Percentiles rank a stretch among this genome's conserved stretches.
phyloP scores from a whole-genome alignment of 2,888 invertebrate species.

The Polietes domitor region DNA sequence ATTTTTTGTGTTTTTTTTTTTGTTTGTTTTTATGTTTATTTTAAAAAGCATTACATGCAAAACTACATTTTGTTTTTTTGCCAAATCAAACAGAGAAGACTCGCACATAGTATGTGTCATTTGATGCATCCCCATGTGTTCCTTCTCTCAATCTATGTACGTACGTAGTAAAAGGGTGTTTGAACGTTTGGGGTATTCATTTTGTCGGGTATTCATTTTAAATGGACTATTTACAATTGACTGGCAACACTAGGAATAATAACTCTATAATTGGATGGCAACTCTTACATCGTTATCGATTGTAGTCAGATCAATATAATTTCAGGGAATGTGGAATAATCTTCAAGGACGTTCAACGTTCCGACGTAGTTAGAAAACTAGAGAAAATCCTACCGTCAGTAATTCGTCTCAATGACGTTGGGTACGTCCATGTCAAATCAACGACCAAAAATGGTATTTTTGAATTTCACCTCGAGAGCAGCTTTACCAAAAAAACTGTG shows the following conservation, averaged over 20 bases:
- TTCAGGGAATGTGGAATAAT: no score
- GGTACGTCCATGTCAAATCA: no score
- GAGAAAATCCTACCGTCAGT: no score
- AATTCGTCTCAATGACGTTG: no score
- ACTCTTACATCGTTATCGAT: slow-evolving; percentile 24
- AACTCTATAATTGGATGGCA: slow-evolving; percentile 32
- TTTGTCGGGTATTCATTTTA: slow-evolving; percentile 41
- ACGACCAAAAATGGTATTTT: no score
- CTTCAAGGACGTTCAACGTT: no score
- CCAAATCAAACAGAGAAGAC: slow-evolving; percentile 51
- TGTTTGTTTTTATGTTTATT: slow-evolving; percentile 45
- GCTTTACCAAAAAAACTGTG: no score
- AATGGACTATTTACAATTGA: slow-evolving; percentile 56
- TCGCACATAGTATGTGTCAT: slow-evolving; percentile 1
- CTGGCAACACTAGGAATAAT: slow-evolving; percentile 23
- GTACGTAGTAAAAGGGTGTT: slow-evolving; percentile 38
- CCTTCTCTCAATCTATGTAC: slow-evolving; percentile 44
- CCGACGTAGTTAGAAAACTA: no score
- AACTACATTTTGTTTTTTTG: slow-evolving; percentile 63
- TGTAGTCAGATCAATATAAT: no score
- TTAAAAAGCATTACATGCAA: slow-evolving; percentile 72
- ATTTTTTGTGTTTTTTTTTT: not conserved
- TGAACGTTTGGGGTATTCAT: slow-evolving; percentile 16
- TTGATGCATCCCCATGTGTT: slow-evolving; percentile 26
- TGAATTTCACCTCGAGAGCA: no score